These are phyloP conservation scores for Octomys mimax DNA, from an alignment of 2,797 vertebrate species.

Conservation along the genomic window DNA sequence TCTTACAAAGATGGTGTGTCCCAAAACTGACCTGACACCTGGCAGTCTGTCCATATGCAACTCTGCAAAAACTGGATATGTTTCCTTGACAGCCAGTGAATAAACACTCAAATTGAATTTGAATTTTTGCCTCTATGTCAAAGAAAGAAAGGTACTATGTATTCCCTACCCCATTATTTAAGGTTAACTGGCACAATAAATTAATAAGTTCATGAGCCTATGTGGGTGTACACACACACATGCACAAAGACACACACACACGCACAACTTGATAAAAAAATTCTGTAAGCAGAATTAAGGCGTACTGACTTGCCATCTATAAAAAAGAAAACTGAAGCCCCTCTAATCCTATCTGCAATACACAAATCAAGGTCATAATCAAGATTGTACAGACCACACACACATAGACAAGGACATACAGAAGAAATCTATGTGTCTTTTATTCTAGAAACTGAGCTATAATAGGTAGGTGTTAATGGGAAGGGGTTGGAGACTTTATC, in stretches of 20 bases:
- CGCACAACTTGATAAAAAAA: background rate
- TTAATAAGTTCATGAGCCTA: constrained; percentile 32
- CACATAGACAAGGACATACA: background rate
- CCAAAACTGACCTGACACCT: background rate
- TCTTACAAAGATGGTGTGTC: background rate
- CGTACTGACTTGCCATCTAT: constrained; percentile 59
- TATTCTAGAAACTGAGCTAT: background rate
- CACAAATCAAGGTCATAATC: background rate
- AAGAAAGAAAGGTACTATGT: constrained; percentile 78
- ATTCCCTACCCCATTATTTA: constrained; percentile 67
- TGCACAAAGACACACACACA: background rate
- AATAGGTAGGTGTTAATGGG: background rate
- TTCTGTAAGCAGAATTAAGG: constrained; percentile 15
- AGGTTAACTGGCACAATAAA: constrained; percentile 67
- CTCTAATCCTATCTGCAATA: background rate
- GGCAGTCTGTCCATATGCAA: background rate
- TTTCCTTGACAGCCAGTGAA: constrained; percentile 4
- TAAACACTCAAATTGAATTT: constrained; percentile 12
- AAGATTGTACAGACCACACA: background rate
- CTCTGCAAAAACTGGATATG: background rate
- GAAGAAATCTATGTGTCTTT: background rate
- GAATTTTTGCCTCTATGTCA: constrained; percentile 59
- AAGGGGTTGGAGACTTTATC: background rate
- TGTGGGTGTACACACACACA: constrained; percentile 46
- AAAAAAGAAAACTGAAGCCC: constrained; percentile 54